A percentile compares a stretch with the other conserved stretches of the same genome.
Evolutionary conservation across 2,888 invertebrate genomes (phyloP).

Genomic region (Rhopalosiphum nymphaeae): DNA sequence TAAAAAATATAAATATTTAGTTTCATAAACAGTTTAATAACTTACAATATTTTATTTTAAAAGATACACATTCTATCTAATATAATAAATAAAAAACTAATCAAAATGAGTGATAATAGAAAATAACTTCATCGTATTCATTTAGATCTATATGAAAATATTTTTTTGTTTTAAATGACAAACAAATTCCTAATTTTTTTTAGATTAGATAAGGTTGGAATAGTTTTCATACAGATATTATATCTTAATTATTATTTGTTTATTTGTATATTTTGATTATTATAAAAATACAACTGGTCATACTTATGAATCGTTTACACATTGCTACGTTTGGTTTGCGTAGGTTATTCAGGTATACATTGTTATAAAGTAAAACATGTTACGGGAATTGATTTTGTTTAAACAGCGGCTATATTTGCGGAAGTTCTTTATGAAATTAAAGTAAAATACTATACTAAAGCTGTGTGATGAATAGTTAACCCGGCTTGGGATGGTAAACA

Average conservation of each 20-base stretch:
- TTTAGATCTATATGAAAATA: too few relatives aligned
- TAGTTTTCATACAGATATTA: too few relatives aligned
- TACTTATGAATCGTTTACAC: background rate
- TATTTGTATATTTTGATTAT: background rate
- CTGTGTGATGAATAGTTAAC: background rate
- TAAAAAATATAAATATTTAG: too few relatives aligned
- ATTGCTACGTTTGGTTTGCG: background rate
- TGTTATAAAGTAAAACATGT: background rate
- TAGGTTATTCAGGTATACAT: background rate
- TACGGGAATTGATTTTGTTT: slow-evolving; percentile 13
- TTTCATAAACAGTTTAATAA: too few relatives aligned
- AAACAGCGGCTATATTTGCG: slow-evolving; percentile 3
- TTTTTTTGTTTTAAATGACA: too few relatives aligned
- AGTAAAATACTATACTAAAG: slow-evolving; percentile 5
- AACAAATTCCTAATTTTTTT: too few relatives aligned
- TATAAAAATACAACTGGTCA: background rate
- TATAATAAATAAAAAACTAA: too few relatives aligned
- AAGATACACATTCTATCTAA: too few relatives aligned
- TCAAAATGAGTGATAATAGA: too few relatives aligned
- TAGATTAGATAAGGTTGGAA: too few relatives aligned
- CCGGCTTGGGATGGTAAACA: background rate
- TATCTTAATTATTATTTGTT: background rate
- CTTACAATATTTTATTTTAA: too few relatives aligned
- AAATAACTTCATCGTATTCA: too few relatives aligned
- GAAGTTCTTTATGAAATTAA: slow-evolving; percentile 20